Conservation (phyloP, 2,113 vertebrate species). For the Xyrauchen texanus region DNA sequence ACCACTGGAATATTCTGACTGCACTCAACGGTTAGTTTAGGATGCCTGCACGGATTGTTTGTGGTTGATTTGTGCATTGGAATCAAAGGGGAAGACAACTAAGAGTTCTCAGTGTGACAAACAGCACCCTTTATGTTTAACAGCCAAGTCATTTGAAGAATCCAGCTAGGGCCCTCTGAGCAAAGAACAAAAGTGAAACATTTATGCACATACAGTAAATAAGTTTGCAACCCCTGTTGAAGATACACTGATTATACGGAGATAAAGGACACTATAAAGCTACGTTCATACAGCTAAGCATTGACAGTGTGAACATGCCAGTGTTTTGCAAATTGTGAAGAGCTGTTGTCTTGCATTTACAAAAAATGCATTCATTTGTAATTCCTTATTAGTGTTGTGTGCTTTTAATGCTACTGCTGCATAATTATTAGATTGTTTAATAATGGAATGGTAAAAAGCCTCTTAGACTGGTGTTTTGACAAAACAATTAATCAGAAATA, state of each 20-base stretch:
- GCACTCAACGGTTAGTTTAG: slow-evolving; percentile 43
- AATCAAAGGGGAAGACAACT: slow-evolving; percentile 33
- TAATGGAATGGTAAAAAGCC: no score
- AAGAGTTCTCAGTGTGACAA: slow-evolving; percentile 20
- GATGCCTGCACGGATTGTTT: slow-evolving; percentile 32
- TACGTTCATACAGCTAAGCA: not conserved
- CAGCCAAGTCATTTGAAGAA: slow-evolving; percentile 30
- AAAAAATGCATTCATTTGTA: no score
- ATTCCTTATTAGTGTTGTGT: no score
- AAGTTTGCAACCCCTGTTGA: no score
- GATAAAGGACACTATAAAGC: no score
- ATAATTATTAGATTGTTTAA: no score
- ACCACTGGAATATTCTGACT: slow-evolving; percentile 41
- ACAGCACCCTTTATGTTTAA: slow-evolving; percentile 28
- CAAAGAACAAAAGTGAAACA: not conserved
- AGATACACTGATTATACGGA: no score
- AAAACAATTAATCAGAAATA: no score
- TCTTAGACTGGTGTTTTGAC: no score
- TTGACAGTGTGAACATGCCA: not conserved
- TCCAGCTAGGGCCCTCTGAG: slow-evolving; percentile 11
- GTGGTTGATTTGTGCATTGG: slow-evolving; percentile 40
- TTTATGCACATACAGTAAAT: no score
- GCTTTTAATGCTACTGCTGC: no score
- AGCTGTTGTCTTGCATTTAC: no score
- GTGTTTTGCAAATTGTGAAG: not conserved